Base-by-base conservation (phyloP, 2,797 vertebrate genomes). In the Lagocephalus sceleratus region DNA sequence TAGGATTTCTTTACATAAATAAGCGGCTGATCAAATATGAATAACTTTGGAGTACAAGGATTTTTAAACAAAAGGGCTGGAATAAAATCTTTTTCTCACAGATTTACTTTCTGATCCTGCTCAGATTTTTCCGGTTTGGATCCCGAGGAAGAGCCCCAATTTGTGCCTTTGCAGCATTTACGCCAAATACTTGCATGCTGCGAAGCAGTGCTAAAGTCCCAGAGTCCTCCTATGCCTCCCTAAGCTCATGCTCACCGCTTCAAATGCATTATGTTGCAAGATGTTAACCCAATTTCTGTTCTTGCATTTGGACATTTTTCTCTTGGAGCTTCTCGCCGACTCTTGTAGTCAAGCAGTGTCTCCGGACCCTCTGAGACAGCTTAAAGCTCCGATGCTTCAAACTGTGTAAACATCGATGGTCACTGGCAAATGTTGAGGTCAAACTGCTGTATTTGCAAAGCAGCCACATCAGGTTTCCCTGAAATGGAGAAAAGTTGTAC, bases 251-350 rank as follows among this genome's bases (percentile, higher is more conserved):
- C 54, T 54, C 64, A 59, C 71, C 73, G 75, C 67, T 80, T 71
- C 62, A 68, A 54, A 48, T 73, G 71, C 71, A 73, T 78, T 76
- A 78, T 75, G 46, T 5, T 7, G 8, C 68, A 65, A 78, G 71
- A 38, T 44, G 61, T 76, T 81, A 82, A 79, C 77, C 68, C 74
- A 75, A 69, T 83, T 83, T 81, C 63, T 63, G 55, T 68, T 68
- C 49, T 59, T 68, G 55, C 46, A 60, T 54, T 48, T 63, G 62
- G 69, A 83, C 71, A 75, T 79, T 12, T 44, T 47, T 71, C 70
- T n/a, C 64, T 72, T 59, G 73, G 73, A 71, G 75, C 68, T 29
- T 60, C 71, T 77, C 51, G 20, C 55, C 51, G 42, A 55, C 55
- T 73, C 68, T 59, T 73, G 45, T 56, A 20, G 72, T 64, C 23